Evolutionary conservation across 2,797 vertebrate species (phyloP).

Genomic region (Artibeus jamaicensis): DNA sequence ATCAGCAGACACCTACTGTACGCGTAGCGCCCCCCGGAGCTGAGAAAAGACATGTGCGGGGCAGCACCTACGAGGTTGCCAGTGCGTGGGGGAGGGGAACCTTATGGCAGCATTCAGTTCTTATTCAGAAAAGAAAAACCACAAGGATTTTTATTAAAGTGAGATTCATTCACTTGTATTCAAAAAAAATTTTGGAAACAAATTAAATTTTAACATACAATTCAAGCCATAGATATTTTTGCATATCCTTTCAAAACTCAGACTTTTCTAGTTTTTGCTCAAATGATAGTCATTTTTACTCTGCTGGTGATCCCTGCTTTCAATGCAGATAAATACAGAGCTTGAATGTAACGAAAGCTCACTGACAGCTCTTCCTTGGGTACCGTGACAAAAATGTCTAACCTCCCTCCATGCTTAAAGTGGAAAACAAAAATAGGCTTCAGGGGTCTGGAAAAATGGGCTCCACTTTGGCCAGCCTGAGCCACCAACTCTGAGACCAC

Average conservation of each 20-base stretch:
- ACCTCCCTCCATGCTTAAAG: not conserved
- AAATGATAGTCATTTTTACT: not conserved
- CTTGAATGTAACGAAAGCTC: not conserved
- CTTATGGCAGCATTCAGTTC: not conserved
- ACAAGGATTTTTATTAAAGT: constrained; percentile 5
- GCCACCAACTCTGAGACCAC: not conserved
- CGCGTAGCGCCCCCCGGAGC: not conserved
- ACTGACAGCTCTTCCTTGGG: not conserved
- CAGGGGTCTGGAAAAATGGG: not conserved
- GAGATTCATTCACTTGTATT: not conserved
- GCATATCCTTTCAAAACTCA: constrained; percentile 15
- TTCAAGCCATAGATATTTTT: not conserved
- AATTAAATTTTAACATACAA: constrained; percentile 3
- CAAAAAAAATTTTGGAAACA: constrained; percentile 35
- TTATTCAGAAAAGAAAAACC: constrained; percentile 1
- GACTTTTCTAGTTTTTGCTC: not conserved
- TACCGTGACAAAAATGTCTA: not conserved
- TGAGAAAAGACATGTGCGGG: not conserved
- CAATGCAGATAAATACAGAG: not conserved
- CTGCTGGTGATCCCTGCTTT: not conserved
- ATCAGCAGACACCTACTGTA: not conserved
- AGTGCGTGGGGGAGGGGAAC: not conserved
- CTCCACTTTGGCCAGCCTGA: not conserved
- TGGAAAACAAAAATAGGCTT: constrained; percentile 17
- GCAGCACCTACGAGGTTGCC: not conserved